These are phyloP conservation scores for Glaucopsyche alexis DNA, from an alignment of 2,888 invertebrate species.

Conservation along the genomic window DNA sequence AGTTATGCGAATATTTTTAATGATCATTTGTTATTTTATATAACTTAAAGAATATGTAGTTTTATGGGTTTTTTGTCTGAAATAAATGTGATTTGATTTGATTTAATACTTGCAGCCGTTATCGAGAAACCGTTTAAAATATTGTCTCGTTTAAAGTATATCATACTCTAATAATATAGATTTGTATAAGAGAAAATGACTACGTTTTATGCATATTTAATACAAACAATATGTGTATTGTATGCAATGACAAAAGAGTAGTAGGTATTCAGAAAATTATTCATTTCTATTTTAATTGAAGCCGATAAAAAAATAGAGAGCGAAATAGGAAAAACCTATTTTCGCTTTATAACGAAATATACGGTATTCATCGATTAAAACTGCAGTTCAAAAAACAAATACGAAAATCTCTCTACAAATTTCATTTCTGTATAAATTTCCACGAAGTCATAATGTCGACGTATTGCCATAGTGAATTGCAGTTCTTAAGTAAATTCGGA, in stretches of 20 bases:
- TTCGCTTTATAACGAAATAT: slow-evolving; percentile 19
- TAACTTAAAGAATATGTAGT: too few relatives aligned
- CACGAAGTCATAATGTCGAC: slow-evolving; percentile 16
- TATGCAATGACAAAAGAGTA: slow-evolving; percentile 7
- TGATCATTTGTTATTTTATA: too few relatives aligned
- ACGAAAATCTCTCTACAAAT: not conserved
- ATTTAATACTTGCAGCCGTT: not conserved
- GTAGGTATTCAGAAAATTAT: slow-evolving; percentile 16
- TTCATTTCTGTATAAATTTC: slow-evolving; percentile 12
- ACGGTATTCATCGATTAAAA: slow-evolving; percentile 17
- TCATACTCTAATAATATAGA: not conserved
- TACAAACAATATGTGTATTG: not conserved
- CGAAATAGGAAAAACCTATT: slow-evolving; percentile 19
- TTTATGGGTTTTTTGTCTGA: too few relatives aligned
- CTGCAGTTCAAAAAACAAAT: slow-evolving; percentile 17
- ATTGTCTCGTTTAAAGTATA: not conserved
- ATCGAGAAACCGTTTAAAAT: too few relatives aligned
- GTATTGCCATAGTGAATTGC: slow-evolving; percentile 28
- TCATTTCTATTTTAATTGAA: slow-evolving; percentile 16
- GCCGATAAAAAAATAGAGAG: slow-evolving; percentile 14
- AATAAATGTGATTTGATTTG: too few relatives aligned
- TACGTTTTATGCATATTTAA: not conserved
- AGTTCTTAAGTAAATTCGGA: slow-evolving; percentile 28
- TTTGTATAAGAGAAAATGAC: not conserved
- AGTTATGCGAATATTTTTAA: too few relatives aligned